Evolutionary conservation across 1,140 invertebrate genomes (phyloP).

Genomic region (Megalopta genalis): DNA sequence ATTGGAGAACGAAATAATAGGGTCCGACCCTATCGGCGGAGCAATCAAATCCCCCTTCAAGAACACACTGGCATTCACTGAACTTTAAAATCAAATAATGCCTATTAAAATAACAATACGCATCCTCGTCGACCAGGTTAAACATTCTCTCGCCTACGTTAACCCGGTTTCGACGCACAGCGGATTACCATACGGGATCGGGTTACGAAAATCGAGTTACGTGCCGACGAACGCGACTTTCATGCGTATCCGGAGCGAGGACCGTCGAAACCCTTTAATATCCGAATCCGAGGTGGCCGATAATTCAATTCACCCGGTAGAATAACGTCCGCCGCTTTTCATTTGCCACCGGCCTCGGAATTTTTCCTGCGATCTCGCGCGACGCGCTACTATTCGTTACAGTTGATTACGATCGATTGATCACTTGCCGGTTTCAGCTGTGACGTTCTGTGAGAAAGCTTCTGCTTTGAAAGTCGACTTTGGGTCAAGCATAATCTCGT

Average conservation of each 20-base stretch:
- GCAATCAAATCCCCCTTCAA: conserved; percentile 79
- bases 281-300: conserved; percentile 50
- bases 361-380: not conserved
- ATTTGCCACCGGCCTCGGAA: not conserved
- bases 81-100: conserved; percentile 81
- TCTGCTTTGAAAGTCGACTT: too few relatives aligned
- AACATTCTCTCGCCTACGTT: conserved; percentile 78
- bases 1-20: conserved; percentile 75
- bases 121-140: conserved; percentile 73
- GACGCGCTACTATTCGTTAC: not conserved
- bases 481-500: too few relatives aligned
- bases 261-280: conserved; percentile 53
- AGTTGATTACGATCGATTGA: too few relatives aligned
- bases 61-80: conserved; percentile 77
- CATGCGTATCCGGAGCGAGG: conserved; percentile 60
- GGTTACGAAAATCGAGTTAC: conserved; percentile 80
- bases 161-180: conserved; percentile 49
- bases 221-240: conserved; percentile 57
- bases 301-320: conserved; percentile 26
- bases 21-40: conserved; percentile 76
- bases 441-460: too few relatives aligned
- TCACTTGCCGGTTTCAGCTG: too few relatives aligned
- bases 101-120: conserved; percentile 81
- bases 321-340: not conserved
- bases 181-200: conserved; percentile 79